Evolutionary conservation across 1,140 invertebrate species (phyloP).

Genomic region (Hylyphantes graminicola): DNA sequence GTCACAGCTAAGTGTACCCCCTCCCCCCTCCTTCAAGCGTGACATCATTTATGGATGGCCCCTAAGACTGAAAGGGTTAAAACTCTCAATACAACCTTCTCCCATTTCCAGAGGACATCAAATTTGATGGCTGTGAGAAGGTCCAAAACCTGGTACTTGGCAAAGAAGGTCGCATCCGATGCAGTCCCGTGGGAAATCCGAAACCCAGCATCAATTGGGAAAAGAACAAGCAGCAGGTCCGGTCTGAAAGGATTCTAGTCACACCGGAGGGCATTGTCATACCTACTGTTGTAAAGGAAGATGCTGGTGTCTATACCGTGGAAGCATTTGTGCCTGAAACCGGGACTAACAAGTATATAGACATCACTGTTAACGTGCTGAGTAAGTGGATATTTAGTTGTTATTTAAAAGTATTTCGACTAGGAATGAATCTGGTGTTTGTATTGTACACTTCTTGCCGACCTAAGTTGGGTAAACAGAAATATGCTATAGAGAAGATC

Average conservation of each 20-base stretch:
- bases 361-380: constrained; percentile 50
- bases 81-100: background rate
- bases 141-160: constrained; percentile 86
- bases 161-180: constrained; percentile 73
- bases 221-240: constrained; percentile 79
- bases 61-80: no score
- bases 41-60: no score
- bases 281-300: constrained; percentile 72
- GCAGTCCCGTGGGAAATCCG: constrained; percentile 85
- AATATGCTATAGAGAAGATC: no score
- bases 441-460: no score
- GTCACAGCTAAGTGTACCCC: no score
- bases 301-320: constrained; percentile 35
- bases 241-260: constrained; percentile 56
- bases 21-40: no score
- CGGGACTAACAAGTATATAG: constrained; percentile 34
- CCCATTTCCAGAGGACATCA: constrained; percentile 78
- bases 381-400: constrained; percentile 63
- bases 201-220: constrained; percentile 87
- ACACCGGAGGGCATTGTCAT: constrained; percentile 64
- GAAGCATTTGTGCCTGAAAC: constrained; percentile 43
- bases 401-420: background rate
- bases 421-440: background rate
- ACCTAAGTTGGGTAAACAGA: no score
- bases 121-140: constrained; percentile 82